These are phyloP conservation scores for Clusia tigrina DNA, from an alignment of 2,888 invertebrate species.

Conservation along the genomic window DNA sequence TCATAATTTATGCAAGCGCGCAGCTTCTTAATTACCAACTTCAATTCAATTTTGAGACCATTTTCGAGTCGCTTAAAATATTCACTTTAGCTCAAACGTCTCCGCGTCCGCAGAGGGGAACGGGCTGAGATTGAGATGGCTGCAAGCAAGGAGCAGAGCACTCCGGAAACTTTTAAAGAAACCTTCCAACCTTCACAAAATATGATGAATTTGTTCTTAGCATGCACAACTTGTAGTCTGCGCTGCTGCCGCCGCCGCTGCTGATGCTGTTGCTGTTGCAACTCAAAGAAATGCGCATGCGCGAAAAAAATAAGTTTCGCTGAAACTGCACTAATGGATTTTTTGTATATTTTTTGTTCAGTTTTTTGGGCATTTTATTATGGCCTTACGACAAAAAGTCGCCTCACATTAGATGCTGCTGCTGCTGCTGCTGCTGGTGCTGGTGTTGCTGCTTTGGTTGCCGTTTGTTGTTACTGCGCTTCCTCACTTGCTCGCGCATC, in stretches of 20 bases:
- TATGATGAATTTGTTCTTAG: slow-evolving; percentile 31
- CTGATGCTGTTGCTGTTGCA: not conserved
- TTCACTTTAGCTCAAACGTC: slow-evolving; percentile 25
- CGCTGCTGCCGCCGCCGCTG: not conserved
- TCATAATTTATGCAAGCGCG: slow-evolving; percentile 14
- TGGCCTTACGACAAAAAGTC: not conserved
- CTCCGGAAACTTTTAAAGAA: slow-evolving; percentile 26
- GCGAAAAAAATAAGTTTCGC: slow-evolving; percentile 4
- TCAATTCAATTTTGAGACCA: slow-evolving; percentile 33
- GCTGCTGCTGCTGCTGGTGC: not conserved
- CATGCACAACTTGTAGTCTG: slow-evolving; percentile 17
- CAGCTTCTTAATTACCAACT: slow-evolving; percentile 31
- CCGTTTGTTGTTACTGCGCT: not conserved
- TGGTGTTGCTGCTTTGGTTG: not conserved
- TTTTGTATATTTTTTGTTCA: slow-evolving; percentile 11
- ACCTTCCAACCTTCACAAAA: slow-evolving; percentile 28
- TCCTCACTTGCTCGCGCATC: too few relatives aligned
- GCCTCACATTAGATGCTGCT: not conserved
- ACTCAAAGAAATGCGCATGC: too few relatives aligned
- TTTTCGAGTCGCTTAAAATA: slow-evolving; percentile 30
- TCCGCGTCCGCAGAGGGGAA: not conserved
- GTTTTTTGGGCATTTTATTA: slow-evolving; percentile 5
- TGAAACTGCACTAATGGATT: slow-evolving; percentile 23
- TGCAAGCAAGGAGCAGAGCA: too few relatives aligned
- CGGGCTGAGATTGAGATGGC: too few relatives aligned